Conservation (phyloP, 2,888 invertebrate species). For the Pilophorus perplexus region DNA sequence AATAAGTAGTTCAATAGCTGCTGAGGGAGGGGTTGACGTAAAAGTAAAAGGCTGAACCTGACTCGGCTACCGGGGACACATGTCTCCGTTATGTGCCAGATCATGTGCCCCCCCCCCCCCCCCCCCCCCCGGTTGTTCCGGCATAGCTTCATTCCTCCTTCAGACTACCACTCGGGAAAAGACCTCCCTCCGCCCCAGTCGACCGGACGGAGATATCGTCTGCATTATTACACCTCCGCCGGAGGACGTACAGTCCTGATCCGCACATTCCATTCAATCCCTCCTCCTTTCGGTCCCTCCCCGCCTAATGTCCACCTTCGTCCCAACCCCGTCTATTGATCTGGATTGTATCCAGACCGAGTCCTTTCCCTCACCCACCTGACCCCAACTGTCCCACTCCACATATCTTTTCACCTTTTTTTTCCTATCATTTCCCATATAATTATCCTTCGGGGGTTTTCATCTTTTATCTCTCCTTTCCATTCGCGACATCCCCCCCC, state of each 20-base stretch:
- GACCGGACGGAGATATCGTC: constrained; percentile 17
- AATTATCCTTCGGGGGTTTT: not conserved
- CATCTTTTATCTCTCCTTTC: constrained; percentile 7
- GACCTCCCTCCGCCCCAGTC: no score
- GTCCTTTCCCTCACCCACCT: constrained; percentile 46
- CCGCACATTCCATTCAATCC: constrained; percentile 36
- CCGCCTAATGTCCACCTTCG: constrained; percentile 44
- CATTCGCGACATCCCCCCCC: not conserved
- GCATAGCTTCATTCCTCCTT: not conserved
- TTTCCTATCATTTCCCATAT: constrained; percentile 33
- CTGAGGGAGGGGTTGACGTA: not conserved
- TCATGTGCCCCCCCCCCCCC: not conserved
- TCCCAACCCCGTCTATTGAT: constrained; percentile 33
- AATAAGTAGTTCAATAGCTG: no score
- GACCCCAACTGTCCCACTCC: constrained; percentile 42
- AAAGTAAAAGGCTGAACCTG: not conserved
- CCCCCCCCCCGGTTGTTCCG: no score
- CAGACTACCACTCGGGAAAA: not conserved
- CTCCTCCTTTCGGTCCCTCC: constrained; percentile 1
- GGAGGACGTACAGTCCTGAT: not conserved
- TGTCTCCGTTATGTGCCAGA: not conserved
- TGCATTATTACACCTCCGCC: constrained; percentile 26
- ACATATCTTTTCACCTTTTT: constrained; percentile 5
- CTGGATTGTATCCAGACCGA: constrained; percentile 40
- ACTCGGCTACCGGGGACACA: not conserved